A percentile compares a stretch with the other conserved stretches of the same genome.
Conservation (phyloP, 2,113 vertebrate genomes). For the Arizona elegans region DNA sequence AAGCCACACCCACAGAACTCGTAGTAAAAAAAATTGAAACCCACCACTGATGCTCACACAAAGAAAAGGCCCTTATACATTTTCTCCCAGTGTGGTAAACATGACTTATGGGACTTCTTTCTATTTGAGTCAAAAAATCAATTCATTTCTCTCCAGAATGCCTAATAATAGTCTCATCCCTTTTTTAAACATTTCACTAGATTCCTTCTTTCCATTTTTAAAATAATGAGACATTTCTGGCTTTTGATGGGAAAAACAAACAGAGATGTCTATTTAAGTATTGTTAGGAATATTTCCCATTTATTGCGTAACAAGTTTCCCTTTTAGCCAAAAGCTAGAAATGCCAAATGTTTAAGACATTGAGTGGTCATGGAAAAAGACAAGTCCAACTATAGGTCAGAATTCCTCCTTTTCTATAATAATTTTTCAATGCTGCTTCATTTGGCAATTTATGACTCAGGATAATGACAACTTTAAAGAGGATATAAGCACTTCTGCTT, state of each 20-base stretch:
- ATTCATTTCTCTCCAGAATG: background rate
- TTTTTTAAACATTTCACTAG: background rate
- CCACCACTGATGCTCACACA: background rate
- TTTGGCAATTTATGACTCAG: constrained; percentile 9
- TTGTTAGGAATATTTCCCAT: background rate
- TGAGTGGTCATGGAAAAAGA: background rate
- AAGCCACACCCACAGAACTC: too few species aligned
- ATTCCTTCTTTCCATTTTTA: background rate
- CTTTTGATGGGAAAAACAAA: background rate
- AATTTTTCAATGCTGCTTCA: background rate
- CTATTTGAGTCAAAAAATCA: background rate
- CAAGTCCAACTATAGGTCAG: background rate
- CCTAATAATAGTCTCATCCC: background rate
- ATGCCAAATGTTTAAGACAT: background rate
- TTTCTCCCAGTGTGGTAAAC: background rate
- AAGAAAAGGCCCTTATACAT: background rate
- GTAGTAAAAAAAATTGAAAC: too few species aligned
- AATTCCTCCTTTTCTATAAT: constrained; percentile 15
- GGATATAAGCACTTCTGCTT: background rate
- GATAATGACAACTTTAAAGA: background rate
- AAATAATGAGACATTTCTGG: constrained; percentile 1
- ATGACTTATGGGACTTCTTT: background rate
- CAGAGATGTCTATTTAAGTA: background rate
- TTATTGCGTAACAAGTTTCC: constrained; percentile 2
- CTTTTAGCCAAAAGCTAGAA: background rate